A percentile compares a stretch with the other conserved stretches of the same genome.
Evolutionary conservation across 2,888 invertebrate genomes (phyloP).

Genomic region (Clivina fossor): DNA sequence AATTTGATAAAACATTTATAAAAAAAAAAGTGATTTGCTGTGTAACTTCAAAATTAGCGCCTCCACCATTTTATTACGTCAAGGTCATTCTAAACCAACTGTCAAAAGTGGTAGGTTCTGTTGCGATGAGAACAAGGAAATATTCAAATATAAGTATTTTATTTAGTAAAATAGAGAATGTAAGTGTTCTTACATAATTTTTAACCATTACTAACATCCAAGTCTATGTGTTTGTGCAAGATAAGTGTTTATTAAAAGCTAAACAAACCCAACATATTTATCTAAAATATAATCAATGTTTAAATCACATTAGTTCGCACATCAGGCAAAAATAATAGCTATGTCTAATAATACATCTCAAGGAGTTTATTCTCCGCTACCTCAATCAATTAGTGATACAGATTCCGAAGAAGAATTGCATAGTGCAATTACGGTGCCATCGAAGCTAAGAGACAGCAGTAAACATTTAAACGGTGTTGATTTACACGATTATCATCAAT

Average conservation of each 20-base stretch:
- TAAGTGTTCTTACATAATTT: no score
- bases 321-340: not conserved
- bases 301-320: no score
- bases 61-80: constrained; percentile 30
- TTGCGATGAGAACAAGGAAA: no score
- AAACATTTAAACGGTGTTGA: constrained; percentile 33
- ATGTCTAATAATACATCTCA: constrained; percentile 47
- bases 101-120: no score
- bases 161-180: constrained; percentile 6
- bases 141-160: no score
- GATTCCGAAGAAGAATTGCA: constrained; percentile 73
- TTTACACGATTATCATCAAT: constrained; percentile 30
- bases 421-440: constrained; percentile 43
- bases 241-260: no score
- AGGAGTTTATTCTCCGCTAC: constrained; percentile 72
- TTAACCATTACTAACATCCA: no score
- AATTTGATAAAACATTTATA: no score
- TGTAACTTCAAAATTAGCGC: constrained; percentile 10
- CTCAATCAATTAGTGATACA: constrained; percentile 75
- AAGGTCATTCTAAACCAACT: constrained; percentile 21
- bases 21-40: no score
- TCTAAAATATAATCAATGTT: no score
- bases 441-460: constrained; percentile 29
- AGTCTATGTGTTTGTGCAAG: no score
- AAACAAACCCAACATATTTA: no score